Evolutionary conservation across 2,888 invertebrate genomes (phyloP), one percentile per base, ranked within the genome.

Genomic region (Aplocera efformata): DNA sequence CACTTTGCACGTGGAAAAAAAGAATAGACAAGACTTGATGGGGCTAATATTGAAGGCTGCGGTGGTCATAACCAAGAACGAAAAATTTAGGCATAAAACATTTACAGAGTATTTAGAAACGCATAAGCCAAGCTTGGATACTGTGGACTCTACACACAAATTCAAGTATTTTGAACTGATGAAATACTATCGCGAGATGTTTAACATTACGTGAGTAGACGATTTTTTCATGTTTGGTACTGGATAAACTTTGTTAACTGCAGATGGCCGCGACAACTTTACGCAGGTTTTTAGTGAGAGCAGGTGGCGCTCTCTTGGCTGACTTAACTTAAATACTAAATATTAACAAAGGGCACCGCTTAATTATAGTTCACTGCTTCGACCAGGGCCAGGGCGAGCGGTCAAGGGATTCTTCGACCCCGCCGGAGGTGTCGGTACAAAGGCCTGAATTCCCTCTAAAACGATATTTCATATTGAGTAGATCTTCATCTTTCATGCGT

Each of bases 131-230:
- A 77, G 77, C 10, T 80, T 89, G 37, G 75, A 80, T 21, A 86
- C 90, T 59, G 77, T 90, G 13, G 92, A 93, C 71, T 90, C 91
- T 0, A 83, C 92, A 80, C 90, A 92, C 67, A 90, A 91, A 54
- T 89, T 91, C 58, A 92, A 92, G 67, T 92, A 88, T 63, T 90
- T 86, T 43, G 80, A 90, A 3, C 67, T 92, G 7, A 63, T 90
- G 48, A 71, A 67, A 42, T 89, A 91, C 62, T 86, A 93, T 41
- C 70, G 82, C 49, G 91, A 92, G 52, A 89, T 92, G 73, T 93
- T 88, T 61, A 93, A 93, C 75, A 91, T 93, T 65, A 91, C 90
- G 92, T 92, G 75, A 84, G 82, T 64, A 47, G 6, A n/a, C n/a
- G n/a, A n/a, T n/a, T n/a, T n/a, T n/a, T n/a, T 8, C 10, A 8